These are phyloP conservation scores for Halcyon chelicuti DNA, from an alignment of 2,797 vertebrate species.

Conservation along the genomic window DNA sequence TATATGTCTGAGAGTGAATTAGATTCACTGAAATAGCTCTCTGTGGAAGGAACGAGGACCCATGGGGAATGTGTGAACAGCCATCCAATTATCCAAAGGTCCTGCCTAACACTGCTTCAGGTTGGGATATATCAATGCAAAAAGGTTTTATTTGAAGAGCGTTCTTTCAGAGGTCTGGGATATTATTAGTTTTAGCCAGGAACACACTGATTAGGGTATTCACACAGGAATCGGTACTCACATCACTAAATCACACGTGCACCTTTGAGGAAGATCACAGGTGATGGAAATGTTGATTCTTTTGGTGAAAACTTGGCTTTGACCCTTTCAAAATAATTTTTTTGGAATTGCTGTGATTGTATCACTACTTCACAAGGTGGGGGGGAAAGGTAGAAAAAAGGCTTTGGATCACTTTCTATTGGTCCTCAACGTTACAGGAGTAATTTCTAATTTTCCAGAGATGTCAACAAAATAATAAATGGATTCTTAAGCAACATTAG, in stretches of 20 bases:
- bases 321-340: not conserved
- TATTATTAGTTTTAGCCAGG: conserved; percentile 40
- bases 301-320: not conserved
- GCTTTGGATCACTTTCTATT: not conserved
- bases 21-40: conserved; percentile 45
- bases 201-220: conserved; percentile 19
- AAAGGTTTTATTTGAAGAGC: conserved; percentile 29
- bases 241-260: not conserved
- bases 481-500: not conserved
- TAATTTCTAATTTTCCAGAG: not conserved
- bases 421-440: not conserved
- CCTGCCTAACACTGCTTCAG: conserved; percentile 47
- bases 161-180: conserved; percentile 34
- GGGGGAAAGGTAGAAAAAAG: accelerated
- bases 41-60: conserved; percentile 10
- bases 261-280: conserved; percentile 3
- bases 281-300: not conserved
- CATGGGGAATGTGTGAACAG: not conserved
- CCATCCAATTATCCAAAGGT: conserved; percentile 71
- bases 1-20: conserved; percentile 36
- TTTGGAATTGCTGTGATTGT: not conserved
- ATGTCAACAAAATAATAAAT: not conserved
- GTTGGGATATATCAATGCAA: conserved; percentile 22
- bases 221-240: conserved; percentile 11
- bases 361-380: not conserved